Percentiles rank a stretch among this genome's conserved stretches.
Evolutionary conservation across 2,888 invertebrate genomes (phyloP).

Genomic region (Nymphalis polychloros): DNA sequence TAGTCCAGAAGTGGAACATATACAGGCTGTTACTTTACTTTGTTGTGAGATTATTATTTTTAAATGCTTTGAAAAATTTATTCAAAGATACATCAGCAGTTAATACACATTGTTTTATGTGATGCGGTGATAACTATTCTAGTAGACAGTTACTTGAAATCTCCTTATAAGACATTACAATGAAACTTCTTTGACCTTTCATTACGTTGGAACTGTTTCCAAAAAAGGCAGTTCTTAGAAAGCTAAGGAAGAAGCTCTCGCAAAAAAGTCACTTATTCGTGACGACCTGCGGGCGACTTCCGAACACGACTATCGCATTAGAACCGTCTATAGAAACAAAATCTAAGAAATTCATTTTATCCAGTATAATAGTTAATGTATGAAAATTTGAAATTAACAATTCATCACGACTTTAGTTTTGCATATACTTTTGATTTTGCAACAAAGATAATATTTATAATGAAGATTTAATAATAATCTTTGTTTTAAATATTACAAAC

Average conservation of each 20-base stretch:
- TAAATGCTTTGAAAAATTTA: not conserved
- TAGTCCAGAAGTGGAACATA: no score
- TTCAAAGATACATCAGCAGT: not conserved
- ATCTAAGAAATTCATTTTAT: slow-evolving; percentile 25
- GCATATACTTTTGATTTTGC: not conserved
- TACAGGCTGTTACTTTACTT: no score
- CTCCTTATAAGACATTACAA: slow-evolving; percentile 10
- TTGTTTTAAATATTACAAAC: not conserved
- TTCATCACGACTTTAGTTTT: slow-evolving; percentile 5
- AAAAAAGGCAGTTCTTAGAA: slow-evolving; percentile 51
- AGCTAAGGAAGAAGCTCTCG: slow-evolving; percentile 48
- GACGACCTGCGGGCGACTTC: slow-evolving; percentile 62
- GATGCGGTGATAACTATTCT: not conserved
- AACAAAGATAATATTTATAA: not conserved
- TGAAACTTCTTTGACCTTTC: slow-evolving; percentile 13
- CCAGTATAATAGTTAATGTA: slow-evolving; percentile 8
- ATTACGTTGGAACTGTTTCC: slow-evolving; percentile 21
- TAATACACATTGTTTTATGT: not conserved
- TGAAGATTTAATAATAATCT: not conserved
- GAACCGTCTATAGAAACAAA: slow-evolving; percentile 40
- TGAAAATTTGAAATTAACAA: slow-evolving; percentile 12
- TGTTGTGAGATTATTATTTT: no score
- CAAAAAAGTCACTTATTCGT: slow-evolving; percentile 59
- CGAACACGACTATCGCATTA: slow-evolving; percentile 66
- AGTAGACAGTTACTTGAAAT: slow-evolving; percentile 9